Conservation (phyloP, 1,140 invertebrate genomes). For the Drosophila paulistorum region DNA sequence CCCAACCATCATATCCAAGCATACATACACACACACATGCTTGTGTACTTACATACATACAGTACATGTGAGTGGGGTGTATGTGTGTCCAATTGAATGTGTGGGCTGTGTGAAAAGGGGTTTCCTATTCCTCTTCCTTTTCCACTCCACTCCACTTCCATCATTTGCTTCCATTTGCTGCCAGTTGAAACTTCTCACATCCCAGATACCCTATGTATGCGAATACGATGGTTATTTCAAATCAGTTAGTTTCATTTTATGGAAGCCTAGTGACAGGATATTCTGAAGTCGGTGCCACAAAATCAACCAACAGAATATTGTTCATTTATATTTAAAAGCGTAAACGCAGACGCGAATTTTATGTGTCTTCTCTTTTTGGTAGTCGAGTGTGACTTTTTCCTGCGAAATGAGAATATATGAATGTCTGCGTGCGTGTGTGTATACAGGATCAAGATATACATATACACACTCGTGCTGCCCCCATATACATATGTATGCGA, state of each 20-base stretch:
- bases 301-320: conserved; percentile 15
- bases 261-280: background rate
- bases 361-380: conserved; percentile 39
- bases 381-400: conserved; percentile 46
- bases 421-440: background rate
- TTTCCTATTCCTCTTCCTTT: conserved; percentile 17
- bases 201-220: background rate
- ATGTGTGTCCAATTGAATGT: conserved; percentile 7
- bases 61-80: conserved; percentile 15
- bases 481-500: background rate
- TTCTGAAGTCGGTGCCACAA: background rate
- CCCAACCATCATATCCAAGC: background rate
- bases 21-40: conserved; percentile 1
- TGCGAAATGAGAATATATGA: conserved; percentile 17
- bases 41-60: background rate
- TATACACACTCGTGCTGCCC: background rate
- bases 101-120: conserved; percentile 28
- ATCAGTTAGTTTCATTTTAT: background rate
- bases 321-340: conserved; percentile 70
- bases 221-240: background rate
- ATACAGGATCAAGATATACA: background rate
- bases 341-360: conserved; percentile 70
- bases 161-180: conserved; percentile 23
- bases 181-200: conserved; percentile 19
- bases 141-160: background rate